Percentiles rank a stretch among this genome's conserved stretches.
phyloP scores from a whole-genome alignment of 2,797 vertebrate genomes.

The Selene dorsalis region DNA sequence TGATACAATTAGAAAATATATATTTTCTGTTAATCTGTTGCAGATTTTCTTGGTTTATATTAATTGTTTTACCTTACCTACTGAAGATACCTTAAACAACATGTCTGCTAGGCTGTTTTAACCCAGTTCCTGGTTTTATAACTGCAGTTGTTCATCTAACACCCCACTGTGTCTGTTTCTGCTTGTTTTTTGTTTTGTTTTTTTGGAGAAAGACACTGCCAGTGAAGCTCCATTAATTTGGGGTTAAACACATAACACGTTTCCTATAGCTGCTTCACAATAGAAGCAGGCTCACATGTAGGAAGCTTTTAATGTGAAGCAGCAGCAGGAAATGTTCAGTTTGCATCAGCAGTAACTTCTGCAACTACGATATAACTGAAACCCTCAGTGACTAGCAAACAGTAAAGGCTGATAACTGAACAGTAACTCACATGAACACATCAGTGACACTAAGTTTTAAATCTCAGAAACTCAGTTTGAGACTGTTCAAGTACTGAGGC shows the following conservation, averaged over 20 bases:
- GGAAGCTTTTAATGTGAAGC: background rate
- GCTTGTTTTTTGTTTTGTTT: background rate
- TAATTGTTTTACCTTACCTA: background rate
- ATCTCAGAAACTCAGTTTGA: background rate
- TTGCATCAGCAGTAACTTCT: background rate
- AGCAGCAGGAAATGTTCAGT: background rate
- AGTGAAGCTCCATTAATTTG: too few relatives aligned
- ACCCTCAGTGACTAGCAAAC: background rate
- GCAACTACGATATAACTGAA: background rate
- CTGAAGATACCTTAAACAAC: background rate
- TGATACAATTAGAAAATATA: too few relatives aligned
- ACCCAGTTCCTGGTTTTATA: background rate
- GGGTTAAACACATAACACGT: background rate
- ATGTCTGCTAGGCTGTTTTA: background rate
- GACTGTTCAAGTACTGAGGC: background rate
- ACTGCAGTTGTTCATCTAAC: background rate
- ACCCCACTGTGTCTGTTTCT: background rate
- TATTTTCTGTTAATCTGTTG: too few relatives aligned
- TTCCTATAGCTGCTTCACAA: slow-evolving; percentile 7
- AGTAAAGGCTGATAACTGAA: background rate
- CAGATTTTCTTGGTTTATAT: too few relatives aligned
- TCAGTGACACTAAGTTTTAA: background rate
- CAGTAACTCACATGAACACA: background rate
- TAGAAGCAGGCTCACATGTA: background rate
- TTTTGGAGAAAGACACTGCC: background rate